Evolutionary conservation across 2,113 vertebrate genomes (phyloP), one percentile per base, ranked within the genome.

Genomic region (Oxyruncus cristatus): DNA sequence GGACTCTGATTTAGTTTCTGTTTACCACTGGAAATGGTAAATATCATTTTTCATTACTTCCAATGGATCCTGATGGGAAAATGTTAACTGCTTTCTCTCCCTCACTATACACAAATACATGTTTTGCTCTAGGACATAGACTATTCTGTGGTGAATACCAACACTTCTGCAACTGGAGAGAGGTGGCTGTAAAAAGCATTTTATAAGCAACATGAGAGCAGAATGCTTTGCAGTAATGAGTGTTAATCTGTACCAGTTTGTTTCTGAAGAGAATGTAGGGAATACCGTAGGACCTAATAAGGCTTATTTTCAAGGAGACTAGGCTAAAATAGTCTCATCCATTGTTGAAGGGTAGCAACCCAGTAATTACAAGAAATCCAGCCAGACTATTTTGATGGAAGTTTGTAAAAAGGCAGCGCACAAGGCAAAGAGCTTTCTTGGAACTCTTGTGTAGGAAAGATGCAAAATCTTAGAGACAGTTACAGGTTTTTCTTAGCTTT

Each of bases 21-120:
- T n/a, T 47, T 67, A 6, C 14, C 27, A 4, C 11, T 92, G 59
- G 80, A 83, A 86, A 20, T 72, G 53, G 53, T 33, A 33, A 56
- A 56, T 56, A 33, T 19, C 37, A 28, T 41, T 39, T 62, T 19
- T 41, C 27, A 20, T 87, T 71, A 26, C 11, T 89, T 61, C 39
- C 39, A 68, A 0, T 68, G 22, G 35, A 47, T 86, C 19, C 15
- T 42, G 24, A 9, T 72, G 62, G 70, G 19, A 63, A 70, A 70
- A 12, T n/a, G 12, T 67, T 67, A 65, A 14, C 24, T 59, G 8
- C 14, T 75, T 82, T 90, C 52, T 85, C 12, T 71, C 39, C 26
- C 20, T 16, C 23, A 13, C 66, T 71, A 1, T 62, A 21, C 41
- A 24, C 14, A 74, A 1, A n/a, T 12, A 13, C 0, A 1, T 52